Evolutionary conservation across 2,113 vertebrate genomes (phyloP), one percentile per base, ranked within the genome.

Genomic region (Nycticebus coucang): DNA sequence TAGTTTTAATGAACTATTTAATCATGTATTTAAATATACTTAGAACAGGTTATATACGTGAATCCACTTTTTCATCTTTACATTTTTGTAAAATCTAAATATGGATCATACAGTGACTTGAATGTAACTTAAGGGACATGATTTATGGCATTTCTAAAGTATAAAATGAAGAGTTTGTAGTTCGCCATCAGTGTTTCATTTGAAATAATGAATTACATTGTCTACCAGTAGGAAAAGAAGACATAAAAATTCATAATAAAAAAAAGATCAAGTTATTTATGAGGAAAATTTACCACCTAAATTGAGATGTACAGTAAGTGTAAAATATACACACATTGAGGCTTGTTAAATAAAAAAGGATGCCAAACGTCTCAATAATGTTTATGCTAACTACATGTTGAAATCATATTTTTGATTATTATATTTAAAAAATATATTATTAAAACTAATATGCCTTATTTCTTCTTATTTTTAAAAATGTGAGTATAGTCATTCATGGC

Each of bases 81-180:
- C 1, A 72, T 75, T 89, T 89, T 89, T 95, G 94, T 71, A 30
- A 81, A 74, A 45, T 69, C 62, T 90, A 85, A 95, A 89, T 79
- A 68, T 71, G 91, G 60, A 94, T 41, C 7, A 41, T 41, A 92
- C 30, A 95, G 80, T 68, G 45, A 90, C 85, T 80, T 81, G 37
- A 95, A 85, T 86, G 12, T 78, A 85, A 95, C 87, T 96, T 85
- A 94, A 22, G 64, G 19, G 30, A 50, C 88, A 78, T 66, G 74
- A 91, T 82, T 95, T 86, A 64, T 92, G 95, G 59, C n/a, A 50
- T 96, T 87, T 94, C 85, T 64, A 53, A 92, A 71, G 15, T 66
- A 78, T 35, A 90, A 87, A 93, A 78, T 50, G 60, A 94, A 83
- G 81, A 86, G 60, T 88, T 90, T 92, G 41, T 93, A 71, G 24